A percentile compares a stretch with the other conserved stretches of the same genome.
Conservation (phyloP, 2,888 invertebrate genomes). For the Ochropleura leucogaster region DNA sequence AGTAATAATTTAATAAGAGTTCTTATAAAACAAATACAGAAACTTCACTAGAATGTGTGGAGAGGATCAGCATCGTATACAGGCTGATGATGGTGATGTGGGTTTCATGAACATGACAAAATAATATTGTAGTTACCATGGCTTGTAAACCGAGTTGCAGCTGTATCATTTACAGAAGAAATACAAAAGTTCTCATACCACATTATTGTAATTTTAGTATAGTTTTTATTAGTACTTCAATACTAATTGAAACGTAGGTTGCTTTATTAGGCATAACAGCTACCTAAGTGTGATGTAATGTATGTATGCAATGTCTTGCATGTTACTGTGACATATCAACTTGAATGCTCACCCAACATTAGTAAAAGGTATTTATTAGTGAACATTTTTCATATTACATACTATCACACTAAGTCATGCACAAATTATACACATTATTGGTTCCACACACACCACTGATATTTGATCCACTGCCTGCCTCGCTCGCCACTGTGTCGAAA, state of each 20-base stretch:
- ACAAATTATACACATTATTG: slow-evolving; percentile 45
- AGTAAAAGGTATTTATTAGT: slow-evolving; percentile 59
- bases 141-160: not conserved
- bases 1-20: not conserved
- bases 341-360: slow-evolving; percentile 59
- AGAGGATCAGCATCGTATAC: not conserved
- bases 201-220: slow-evolving; percentile 15
- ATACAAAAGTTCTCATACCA: slow-evolving; percentile 43
- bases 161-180: slow-evolving; percentile 12
- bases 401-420: slow-evolving; percentile 27
- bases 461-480: slow-evolving; percentile 51
- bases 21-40: not conserved
- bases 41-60: not conserved
- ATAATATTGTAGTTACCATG: slow-evolving; percentile 27
- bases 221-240: slow-evolving; percentile 19
- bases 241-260: slow-evolving; percentile 31
- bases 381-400: slow-evolving; percentile 53
- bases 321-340: slow-evolving; percentile 43
- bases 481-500: slow-evolving; percentile 52
- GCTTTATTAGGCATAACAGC: slow-evolving; percentile 23
- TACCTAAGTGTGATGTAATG: slow-evolving; percentile 43
- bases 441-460: slow-evolving; percentile 59
- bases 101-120: not conserved
- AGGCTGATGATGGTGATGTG: not conserved
- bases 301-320: slow-evolving; percentile 32